These are phyloP conservation scores for Entomobrya proxima DNA, from an alignment of 2,888 invertebrate species.

Conservation along the genomic window DNA sequence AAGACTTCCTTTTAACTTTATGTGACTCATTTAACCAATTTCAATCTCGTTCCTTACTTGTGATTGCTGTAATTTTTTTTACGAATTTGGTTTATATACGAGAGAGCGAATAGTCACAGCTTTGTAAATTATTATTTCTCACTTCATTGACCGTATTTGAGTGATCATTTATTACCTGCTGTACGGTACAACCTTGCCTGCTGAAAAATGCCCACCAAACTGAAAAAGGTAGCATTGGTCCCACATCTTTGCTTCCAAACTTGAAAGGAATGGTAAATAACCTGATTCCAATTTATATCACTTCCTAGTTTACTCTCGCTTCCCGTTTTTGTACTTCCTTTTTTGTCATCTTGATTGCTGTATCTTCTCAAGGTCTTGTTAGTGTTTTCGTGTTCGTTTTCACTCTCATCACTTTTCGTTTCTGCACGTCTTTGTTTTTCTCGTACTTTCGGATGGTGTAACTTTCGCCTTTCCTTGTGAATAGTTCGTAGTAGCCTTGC, in stretches of 20 bases:
- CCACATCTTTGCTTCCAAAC: conserved; percentile 69
- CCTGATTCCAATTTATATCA: conserved; percentile 60
- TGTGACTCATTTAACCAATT: too few species aligned
- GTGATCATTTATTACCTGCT: conserved; percentile 53
- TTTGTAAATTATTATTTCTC: too few species aligned
- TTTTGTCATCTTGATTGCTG: neutral
- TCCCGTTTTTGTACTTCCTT: neutral
- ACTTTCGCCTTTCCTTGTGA: conserved; percentile 5
- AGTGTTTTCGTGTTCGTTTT: conserved; percentile 19
- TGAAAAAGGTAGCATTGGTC: conserved; percentile 67
- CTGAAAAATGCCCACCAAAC: conserved; percentile 69
- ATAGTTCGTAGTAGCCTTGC: conserved; percentile 20
- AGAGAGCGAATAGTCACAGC: too few species aligned
- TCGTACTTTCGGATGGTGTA: neutral
- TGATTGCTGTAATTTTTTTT: too few species aligned
- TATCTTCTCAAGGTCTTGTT: neutral
- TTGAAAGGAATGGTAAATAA: conserved; percentile 58
- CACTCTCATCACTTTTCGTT: neutral
- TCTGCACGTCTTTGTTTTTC: conserved; percentile 4
- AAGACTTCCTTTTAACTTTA: too few species aligned
- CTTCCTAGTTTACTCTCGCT: neutral
- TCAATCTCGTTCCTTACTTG: too few species aligned
- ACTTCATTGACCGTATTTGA: too few species aligned
- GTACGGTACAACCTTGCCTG: conserved; percentile 56
- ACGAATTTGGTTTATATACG: too few species aligned